Base-by-base conservation (phyloP, 2,888 invertebrate genomes). In the Allygus modestus region DNA sequence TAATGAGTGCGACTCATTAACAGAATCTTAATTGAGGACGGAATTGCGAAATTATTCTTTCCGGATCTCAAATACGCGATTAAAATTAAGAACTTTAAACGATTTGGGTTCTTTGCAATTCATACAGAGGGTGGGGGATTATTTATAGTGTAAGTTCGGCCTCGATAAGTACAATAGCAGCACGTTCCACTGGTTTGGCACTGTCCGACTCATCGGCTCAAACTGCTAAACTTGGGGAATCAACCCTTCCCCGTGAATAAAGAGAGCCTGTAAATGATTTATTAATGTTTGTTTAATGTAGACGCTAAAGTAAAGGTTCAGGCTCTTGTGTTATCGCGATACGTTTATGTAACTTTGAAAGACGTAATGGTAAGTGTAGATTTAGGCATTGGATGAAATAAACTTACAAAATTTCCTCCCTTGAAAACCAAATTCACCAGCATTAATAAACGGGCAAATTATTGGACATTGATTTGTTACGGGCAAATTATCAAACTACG, bases 31-130 rank as follows among this genome's bases (percentile, higher is more conserved):
- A 61, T 61, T 61, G 61, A 5, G 28, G 26, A 61, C 61, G 12
- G 4, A 37, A 61, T 1, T 23, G 26, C 61, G 28, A 61, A 23
- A 28, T 61, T 61, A 61, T 23, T 26, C 61, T 61, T 61, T 23
- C 26, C 4, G 15, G 9, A 12, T 28, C 28, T 61, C 26, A 11
- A 23, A 61, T 61, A 15, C 61, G 26, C 28, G 20, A 61, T 61
- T 26, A 61, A 61, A 61, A 11, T 23, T 12, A 51, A 28, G 28
- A 81, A 81, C 65, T 81, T 41, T 65, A 65, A 81, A 65, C 37
- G 81, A 33, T 37, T 37, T 61, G 65, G 58, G 65, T 61, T 81
- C 81, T 81, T 81, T 81, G 17, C 33, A 71, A 71, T 33, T 37
- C 31, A 37, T 37, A 17, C 31, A 2, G 37, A 54, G 5, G 15